Evolutionary conservation across 1,140 invertebrate genomes (phyloP).

Genomic region (Drosophila micromelanica): DNA sequence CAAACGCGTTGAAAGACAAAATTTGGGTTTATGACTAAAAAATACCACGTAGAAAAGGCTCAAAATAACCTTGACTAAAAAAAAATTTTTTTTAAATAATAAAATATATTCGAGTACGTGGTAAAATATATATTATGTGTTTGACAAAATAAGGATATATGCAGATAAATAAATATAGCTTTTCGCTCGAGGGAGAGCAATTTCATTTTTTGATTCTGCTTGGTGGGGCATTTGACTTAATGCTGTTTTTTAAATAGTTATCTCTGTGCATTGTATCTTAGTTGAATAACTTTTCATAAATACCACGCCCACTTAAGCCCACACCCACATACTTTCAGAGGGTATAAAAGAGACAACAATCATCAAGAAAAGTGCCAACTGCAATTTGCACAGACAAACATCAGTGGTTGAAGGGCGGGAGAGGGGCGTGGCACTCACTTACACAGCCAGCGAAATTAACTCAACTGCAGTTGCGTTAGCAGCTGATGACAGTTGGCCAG

Average conservation of each 20-base stretch:
- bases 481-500: constrained; percentile 62
- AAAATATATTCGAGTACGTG: not conserved
- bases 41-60: not conserved
- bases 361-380: constrained; percentile 34
- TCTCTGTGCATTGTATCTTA: no score
- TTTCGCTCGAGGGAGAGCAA: no score
- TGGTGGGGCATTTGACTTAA: no score
- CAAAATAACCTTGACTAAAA: not conserved
- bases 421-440: constrained; percentile 37
- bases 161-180: not conserved
- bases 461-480: constrained; percentile 16
- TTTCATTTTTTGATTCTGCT: no score
- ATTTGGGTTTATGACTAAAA: not conserved
- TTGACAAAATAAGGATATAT: not conserved
- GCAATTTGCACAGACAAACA: constrained; percentile 39
- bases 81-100: not conserved
- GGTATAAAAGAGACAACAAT: constrained; percentile 24
- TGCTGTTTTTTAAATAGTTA: not conserved
- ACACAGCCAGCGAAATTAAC: constrained; percentile 7
- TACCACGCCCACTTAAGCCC: not conserved
- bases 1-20: not conserved
- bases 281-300: not conserved
- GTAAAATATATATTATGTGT: not conserved
- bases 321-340: constrained; percentile 1
- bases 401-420: not conserved